Conservation (phyloP, 2,113 vertebrate species). For the Laterallus jamaicensis region DNA sequence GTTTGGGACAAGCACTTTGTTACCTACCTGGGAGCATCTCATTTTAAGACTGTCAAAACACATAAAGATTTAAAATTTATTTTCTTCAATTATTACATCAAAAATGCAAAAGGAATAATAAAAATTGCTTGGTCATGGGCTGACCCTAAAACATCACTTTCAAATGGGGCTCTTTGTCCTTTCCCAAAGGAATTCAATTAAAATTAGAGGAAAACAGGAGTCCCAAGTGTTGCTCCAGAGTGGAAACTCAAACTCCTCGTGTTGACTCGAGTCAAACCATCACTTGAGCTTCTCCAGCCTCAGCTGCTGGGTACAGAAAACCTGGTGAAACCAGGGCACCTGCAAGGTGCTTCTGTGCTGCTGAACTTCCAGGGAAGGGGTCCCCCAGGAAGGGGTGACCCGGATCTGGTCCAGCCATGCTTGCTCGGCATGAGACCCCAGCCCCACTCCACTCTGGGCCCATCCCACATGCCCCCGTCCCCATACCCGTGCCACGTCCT, state of each 20-base stretch:
- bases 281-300: neutral
- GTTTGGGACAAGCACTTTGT: neutral
- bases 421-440: neutral
- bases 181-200: neutral
- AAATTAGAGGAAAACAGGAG: neutral
- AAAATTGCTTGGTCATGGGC: neutral
- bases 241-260: neutral
- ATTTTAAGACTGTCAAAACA: neutral
- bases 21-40: too few species aligned
- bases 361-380: neutral
- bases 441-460: neutral
- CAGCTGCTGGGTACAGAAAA: accelerated
- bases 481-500: accelerated
- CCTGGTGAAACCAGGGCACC: neutral
- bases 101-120: neutral
- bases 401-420: accelerated
- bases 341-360: neutral
- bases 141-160: neutral
- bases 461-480: accelerated
- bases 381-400: neutral
- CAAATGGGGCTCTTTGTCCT: neutral
- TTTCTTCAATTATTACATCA: neutral
- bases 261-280: accelerated
- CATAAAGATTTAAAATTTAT: too few species aligned
- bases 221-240: too few species aligned